These are phyloP conservation scores for Hypomecis atomaria DNA, from an alignment of 2,888 invertebrate genomes.

Conservation along the genomic window DNA sequence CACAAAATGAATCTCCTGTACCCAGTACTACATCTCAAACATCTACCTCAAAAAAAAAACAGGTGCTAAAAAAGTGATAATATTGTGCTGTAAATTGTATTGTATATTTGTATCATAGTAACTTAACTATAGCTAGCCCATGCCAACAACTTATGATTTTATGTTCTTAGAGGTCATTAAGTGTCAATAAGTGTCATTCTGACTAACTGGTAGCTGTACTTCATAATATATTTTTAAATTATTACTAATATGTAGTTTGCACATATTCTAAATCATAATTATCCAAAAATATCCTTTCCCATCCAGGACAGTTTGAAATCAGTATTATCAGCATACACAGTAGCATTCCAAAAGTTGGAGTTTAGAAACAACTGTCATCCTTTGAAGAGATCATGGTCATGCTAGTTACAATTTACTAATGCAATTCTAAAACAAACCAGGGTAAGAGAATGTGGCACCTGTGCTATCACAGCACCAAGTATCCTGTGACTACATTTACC, in stretches of 20 bases:
- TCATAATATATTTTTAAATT: neutral
- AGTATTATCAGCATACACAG: constrained; percentile 60
- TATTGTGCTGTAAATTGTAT: constrained; percentile 37
- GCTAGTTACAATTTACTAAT: constrained; percentile 49
- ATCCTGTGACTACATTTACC: constrained; percentile 71
- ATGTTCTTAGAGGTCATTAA: neutral
- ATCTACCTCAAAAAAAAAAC: constrained; percentile 54
- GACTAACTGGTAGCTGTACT: neutral
- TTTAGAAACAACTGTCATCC: constrained; percentile 67
- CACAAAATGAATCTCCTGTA: constrained; percentile 52
- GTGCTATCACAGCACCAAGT: constrained; percentile 75
- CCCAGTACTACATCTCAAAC: constrained; percentile 52
- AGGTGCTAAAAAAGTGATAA: constrained; percentile 68
- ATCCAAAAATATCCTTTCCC: constrained; percentile 44
- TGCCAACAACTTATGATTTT: neutral
- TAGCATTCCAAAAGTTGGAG: constrained; percentile 70
- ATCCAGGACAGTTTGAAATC: constrained; percentile 65
- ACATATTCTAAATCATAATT: constrained; percentile 32
- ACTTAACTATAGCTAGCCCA: neutral
- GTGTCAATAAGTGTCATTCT: constrained; percentile 5
- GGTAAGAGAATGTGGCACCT: constrained; percentile 73
- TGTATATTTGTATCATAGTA: constrained; percentile 19
- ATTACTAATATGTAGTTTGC: constrained; percentile 35
- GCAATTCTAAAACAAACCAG: constrained; percentile 65
- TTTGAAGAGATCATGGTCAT: constrained; percentile 56